phyloP scores from a whole-genome alignment of 2,797 vertebrate genomes.

The Aeoliscus strigatus region DNA sequence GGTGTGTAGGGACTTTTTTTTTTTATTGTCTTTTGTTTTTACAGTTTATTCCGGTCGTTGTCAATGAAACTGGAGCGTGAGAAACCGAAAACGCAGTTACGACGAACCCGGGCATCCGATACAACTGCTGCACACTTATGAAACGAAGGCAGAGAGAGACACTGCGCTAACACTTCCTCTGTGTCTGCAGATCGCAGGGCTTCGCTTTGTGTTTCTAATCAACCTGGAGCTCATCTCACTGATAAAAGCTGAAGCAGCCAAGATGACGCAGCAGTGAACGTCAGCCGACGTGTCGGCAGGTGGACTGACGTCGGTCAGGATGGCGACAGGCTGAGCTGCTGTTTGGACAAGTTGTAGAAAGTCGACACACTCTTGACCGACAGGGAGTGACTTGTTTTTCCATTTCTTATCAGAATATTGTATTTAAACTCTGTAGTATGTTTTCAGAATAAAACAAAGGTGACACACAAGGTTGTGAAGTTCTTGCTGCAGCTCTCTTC shows the following conservation, averaged over 20 bases:
- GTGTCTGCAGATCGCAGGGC: conserved; percentile 84
- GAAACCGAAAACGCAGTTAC: too few species aligned
- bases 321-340: conserved; percentile 29
- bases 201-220: conserved; percentile 95
- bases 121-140: too few species aligned
- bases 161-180: conserved; percentile 5
- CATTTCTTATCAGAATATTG: conserved; percentile 48
- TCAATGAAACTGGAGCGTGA: too few species aligned
- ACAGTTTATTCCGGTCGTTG: too few species aligned
- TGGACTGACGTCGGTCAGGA: conserved; percentile 2
- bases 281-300: conserved; percentile 1
- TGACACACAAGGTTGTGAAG: conserved; percentile 16
- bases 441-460: conserved; percentile 61
- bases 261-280: conserved; percentile 86
- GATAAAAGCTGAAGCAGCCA: conserved; percentile 93
- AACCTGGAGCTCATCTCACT: conserved; percentile 95
- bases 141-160: neutral
- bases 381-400: conserved; percentile 41
- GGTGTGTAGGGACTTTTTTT: conserved; percentile 76
- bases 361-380: conserved; percentile 45
- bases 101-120: too few species aligned
- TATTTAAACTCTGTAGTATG: conserved; percentile 66
- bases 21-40: too few species aligned
- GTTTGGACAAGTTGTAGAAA: conserved; percentile 48
- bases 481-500: neutral